phyloP scores from a whole-genome alignment of 2,113 vertebrate genomes.

The Myotis lucifugus region DNA sequence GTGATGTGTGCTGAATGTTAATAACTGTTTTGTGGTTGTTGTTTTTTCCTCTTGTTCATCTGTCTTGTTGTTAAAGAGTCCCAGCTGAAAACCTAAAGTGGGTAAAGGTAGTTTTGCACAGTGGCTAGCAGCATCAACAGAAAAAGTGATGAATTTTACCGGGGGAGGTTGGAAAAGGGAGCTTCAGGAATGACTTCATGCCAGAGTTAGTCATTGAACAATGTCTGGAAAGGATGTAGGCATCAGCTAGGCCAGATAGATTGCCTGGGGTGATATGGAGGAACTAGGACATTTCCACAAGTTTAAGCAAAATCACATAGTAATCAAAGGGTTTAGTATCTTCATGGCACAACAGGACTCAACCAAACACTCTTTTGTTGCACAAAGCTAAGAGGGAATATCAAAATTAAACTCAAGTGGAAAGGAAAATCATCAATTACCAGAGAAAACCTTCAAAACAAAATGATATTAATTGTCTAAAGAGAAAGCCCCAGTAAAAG shows the following conservation, averaged over 20 bases:
- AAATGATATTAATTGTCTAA: slow-evolving; percentile 34
- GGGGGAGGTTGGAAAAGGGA: neutral
- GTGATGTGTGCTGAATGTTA: neutral
- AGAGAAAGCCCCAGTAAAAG: neutral
- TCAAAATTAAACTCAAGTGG: slow-evolving; percentile 6
- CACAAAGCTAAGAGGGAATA: neutral
- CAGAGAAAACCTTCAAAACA: neutral
- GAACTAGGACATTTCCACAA: neutral
- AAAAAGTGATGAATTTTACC: neutral
- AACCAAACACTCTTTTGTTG: neutral
- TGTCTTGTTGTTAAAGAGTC: neutral
- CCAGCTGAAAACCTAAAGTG: neutral
- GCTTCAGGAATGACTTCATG: neutral
- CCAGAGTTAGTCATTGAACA: neutral
- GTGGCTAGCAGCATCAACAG: neutral
- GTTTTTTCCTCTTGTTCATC: neutral
- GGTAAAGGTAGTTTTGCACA: neutral
- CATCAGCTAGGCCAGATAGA: neutral
- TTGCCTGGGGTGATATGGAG: neutral
- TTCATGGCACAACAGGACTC: neutral
- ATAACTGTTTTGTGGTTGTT: neutral
- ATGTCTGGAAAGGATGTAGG: neutral
- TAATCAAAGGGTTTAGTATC: neutral
- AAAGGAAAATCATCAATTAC: slow-evolving; percentile 30
- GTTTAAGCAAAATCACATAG: slow-evolving; percentile 2